phyloP scores from a whole-genome alignment of 2,113 vertebrate species.

The Cebidichthys violaceus region DNA sequence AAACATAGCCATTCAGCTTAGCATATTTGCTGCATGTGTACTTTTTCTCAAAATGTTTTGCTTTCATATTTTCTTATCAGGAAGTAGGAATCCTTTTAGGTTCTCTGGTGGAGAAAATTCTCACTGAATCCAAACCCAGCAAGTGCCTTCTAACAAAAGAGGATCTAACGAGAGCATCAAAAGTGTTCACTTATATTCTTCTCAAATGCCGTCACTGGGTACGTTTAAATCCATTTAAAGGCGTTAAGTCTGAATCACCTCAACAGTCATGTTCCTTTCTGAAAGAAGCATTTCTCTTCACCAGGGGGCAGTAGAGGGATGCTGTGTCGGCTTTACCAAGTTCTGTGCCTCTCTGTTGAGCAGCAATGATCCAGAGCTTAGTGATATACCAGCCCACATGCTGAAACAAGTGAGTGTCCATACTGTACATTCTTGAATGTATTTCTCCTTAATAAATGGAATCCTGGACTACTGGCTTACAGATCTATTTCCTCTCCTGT shows the following conservation, averaged over 20 bases:
- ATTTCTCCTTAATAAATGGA: not conserved
- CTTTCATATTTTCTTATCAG: slow-evolving; percentile 55
- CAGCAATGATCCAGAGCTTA: slow-evolving; percentile 77
- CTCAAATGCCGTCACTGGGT: slow-evolving; percentile 94
- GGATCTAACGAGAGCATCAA: slow-evolving; percentile 78
- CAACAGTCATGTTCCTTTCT: not conserved
- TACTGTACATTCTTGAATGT: not conserved
- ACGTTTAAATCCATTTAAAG: not conserved
- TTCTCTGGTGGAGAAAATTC: slow-evolving; percentile 82
- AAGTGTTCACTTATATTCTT: slow-evolving; percentile 88
- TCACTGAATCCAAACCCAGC: slow-evolving; percentile 30
- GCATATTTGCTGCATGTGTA: not conserved
- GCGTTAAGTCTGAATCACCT: not conserved
- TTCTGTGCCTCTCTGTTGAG: slow-evolving; percentile 84
- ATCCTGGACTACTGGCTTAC: not conserved
- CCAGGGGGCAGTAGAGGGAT: slow-evolving; percentile 90
- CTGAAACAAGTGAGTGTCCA: slow-evolving; percentile 83
- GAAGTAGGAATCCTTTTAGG: slow-evolving; percentile 86
- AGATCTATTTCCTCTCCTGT: not conserved
- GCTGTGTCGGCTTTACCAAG: slow-evolving; percentile 86
- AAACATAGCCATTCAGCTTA: not conserved
- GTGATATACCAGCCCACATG: slow-evolving; percentile 81
- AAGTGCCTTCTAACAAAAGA: slow-evolving; percentile 65
- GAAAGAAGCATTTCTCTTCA: slow-evolving; percentile 15
- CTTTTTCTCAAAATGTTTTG: not conserved